Conservation (phyloP, 1,140 invertebrate species). For the Asbolus verrucosus region DNA sequence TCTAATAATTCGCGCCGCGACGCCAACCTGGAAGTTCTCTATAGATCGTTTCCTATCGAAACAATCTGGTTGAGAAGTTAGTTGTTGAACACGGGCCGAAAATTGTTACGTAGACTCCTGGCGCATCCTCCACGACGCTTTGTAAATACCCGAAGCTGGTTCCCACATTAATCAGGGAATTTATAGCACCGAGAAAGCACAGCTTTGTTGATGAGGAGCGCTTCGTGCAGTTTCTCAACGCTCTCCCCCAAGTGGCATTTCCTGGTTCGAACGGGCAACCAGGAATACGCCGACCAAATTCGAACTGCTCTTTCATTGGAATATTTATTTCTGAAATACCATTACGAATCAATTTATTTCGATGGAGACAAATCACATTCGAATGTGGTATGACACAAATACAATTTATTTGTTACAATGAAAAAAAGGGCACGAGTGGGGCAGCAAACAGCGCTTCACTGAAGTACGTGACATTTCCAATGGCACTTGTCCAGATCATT, state of each 20-base stretch:
- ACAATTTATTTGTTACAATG: slow-evolving; percentile 29
- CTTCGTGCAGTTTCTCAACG: slow-evolving; percentile 14
- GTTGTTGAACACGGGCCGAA: background rate
- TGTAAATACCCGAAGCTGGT: slow-evolving; percentile 21
- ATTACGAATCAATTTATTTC: slow-evolving; percentile 26
- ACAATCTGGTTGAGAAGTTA: slow-evolving; percentile 23
- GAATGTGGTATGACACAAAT: slow-evolving; percentile 12
- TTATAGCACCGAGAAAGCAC: slow-evolving; percentile 21
- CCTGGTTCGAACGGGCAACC: no score
- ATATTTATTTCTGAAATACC: no score
- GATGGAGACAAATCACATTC: slow-evolving; percentile 21
- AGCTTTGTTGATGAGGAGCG: slow-evolving; percentile 13
- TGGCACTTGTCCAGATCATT: slow-evolving; percentile 1
- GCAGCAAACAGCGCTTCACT: slow-evolving; percentile 12
- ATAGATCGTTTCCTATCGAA: slow-evolving; percentile 27
- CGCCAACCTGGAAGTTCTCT: slow-evolving; percentile 22
- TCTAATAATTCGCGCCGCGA: slow-evolving; percentile 8
- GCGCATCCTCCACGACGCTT: slow-evolving; percentile 2
- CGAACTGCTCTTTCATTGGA: no score
- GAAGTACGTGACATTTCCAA: slow-evolving; percentile 23
- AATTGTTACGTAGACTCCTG: slow-evolving; percentile 17
- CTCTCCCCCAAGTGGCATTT: background rate
- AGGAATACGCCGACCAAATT: background rate
- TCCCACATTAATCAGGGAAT: slow-evolving; percentile 36
- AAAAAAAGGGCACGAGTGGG: slow-evolving; percentile 11